Evolutionary conservation across 2,797 vertebrate genomes (phyloP).

Genomic region (Rhynchonycteris naso): DNA sequence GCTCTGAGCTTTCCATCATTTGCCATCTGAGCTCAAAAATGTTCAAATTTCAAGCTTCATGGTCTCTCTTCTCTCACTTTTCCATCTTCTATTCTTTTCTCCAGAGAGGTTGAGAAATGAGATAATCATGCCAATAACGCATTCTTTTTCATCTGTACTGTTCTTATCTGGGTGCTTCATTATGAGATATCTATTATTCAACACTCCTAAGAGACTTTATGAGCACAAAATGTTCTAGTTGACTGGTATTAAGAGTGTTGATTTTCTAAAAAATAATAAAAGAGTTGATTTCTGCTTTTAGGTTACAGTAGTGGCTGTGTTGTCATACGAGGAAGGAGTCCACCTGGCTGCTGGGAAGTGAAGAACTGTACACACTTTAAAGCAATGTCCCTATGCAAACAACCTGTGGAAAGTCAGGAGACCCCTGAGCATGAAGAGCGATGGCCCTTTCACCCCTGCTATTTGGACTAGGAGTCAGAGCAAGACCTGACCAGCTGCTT

Average conservation of each 20-base stretch:
- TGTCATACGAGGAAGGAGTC: constrained; percentile 88
- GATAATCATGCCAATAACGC: background rate
- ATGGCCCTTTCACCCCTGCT: constrained; percentile 89
- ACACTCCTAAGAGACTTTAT: background rate
- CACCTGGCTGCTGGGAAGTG: constrained; percentile 94
- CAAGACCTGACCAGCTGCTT: constrained; percentile 90
- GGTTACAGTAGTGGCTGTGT: constrained; percentile 92
- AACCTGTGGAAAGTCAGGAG: constrained; percentile 85
- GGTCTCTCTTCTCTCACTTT: constrained; percentile 49
- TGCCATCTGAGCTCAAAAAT: constrained; percentile 34
- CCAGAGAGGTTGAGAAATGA: constrained; percentile 45
- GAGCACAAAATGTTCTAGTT: constrained; percentile 17
- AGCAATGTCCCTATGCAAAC: constrained; percentile 94
- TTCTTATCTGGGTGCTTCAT: constrained; percentile 49
- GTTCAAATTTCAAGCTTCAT: constrained; percentile 47
- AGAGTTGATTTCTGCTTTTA: constrained; percentile 71
- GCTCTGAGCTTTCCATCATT: background rate
- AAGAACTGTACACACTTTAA: constrained; percentile 92
- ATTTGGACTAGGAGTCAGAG: constrained; percentile 93
- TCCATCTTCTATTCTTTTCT: constrained; percentile 47
- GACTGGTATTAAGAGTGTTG: background rate
- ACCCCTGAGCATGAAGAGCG: constrained; percentile 84
- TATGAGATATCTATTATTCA: constrained; percentile 48
- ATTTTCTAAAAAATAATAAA: background rate
- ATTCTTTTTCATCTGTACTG: constrained; percentile 47